Conservation (phyloP, 2,888 invertebrate species). For the Acleris laterana region DNA sequence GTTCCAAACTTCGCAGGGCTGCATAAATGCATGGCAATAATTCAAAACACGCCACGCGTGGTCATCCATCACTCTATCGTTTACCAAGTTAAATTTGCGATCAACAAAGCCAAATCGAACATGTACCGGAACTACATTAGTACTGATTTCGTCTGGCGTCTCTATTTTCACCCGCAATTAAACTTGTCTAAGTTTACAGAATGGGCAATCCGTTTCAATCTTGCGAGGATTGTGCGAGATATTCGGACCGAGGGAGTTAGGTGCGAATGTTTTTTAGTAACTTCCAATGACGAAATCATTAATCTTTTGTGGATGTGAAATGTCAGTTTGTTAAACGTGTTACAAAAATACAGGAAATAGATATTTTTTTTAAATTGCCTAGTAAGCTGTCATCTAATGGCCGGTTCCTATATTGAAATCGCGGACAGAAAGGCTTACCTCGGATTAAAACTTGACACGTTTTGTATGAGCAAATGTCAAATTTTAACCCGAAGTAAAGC, state of each 20-base stretch:
- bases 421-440: too few relatives aligned
- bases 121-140: conserved; percentile 16
- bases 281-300: conserved; percentile 30
- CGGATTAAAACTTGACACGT: too few relatives aligned
- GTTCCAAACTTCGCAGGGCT: conserved; percentile 29
- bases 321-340: too few relatives aligned
- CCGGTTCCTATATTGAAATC: too few relatives aligned
- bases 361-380: too few relatives aligned
- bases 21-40: conserved; percentile 38
- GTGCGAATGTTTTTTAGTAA: conserved; percentile 32
- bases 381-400: too few relatives aligned
- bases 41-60: conserved; percentile 35
- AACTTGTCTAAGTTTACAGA: conserved; percentile 33
- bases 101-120: neutral
- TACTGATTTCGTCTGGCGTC: conserved; percentile 26
- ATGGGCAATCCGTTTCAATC: conserved; percentile 38
- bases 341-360: too few relatives aligned
- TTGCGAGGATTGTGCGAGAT: conserved; percentile 37
- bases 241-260: conserved; percentile 31
- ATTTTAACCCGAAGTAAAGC: too few relatives aligned
- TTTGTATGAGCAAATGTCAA: too few relatives aligned
- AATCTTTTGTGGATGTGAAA: neutral
- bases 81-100: conserved; percentile 37
- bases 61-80: conserved; percentile 45
- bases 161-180: conserved; percentile 24